Percentiles rank a stretch among this genome's conserved stretches.
These are phyloP conservation scores for Drosophila teissieri DNA, from an alignment of 1,140 invertebrate genomes.

Conservation along the genomic window DNA sequence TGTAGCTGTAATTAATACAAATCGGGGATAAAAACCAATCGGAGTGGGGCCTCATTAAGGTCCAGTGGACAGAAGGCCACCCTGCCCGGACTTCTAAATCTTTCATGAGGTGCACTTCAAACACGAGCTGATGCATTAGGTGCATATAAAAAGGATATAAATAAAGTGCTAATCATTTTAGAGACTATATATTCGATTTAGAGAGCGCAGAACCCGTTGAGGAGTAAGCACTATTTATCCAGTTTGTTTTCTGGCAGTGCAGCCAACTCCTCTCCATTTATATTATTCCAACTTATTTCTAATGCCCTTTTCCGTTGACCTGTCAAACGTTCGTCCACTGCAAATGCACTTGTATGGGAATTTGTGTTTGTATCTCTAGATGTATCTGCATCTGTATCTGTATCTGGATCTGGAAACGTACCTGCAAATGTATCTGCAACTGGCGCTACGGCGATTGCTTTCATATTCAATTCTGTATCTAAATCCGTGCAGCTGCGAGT, in stretches of 20 bases:
- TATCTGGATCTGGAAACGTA: constrained; percentile 17
- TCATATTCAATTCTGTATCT: constrained; percentile 33
- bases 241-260: neutral
- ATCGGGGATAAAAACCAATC: constrained; percentile 28
- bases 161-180: too few relatives aligned
- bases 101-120: constrained; percentile 10
- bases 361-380: constrained; percentile 13
- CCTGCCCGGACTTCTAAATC: constrained; percentile 2
- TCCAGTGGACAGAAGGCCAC: constrained; percentile 5
- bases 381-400: constrained; percentile 8
- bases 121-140: too few relatives aligned
- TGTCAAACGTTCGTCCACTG: constrained; percentile 41
- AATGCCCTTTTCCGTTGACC: constrained; percentile 42
- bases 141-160: too few relatives aligned
- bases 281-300: constrained; percentile 52
- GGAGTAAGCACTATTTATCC: too few relatives aligned
- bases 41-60: constrained; percentile 12
- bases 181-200: too few relatives aligned
- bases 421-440: constrained; percentile 13
- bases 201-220: too few relatives aligned
- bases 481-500: constrained; percentile 11
- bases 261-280: constrained; percentile 14
- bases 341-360: constrained; percentile 30
- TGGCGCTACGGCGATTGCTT: constrained; percentile 25
- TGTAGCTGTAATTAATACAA: constrained; percentile 54